Percentiles rank a stretch among this genome's conserved stretches.
These are phyloP conservation scores for Drosophila lacteicornis DNA, from an alignment of 1,140 invertebrate genomes.

Conservation along the genomic window DNA sequence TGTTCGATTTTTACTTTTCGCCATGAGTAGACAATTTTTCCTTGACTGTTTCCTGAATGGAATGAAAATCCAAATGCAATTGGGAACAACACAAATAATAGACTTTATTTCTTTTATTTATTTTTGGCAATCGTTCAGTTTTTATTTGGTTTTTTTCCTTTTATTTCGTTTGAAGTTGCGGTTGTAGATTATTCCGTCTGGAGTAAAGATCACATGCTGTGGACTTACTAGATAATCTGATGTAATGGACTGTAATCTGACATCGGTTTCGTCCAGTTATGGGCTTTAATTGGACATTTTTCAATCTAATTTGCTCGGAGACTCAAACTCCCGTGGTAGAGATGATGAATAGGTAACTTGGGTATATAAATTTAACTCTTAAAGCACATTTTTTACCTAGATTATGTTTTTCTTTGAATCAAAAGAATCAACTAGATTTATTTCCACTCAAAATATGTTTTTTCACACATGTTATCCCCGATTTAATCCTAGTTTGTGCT, in stretches of 20 bases:
- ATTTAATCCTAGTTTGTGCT: conserved; percentile 18
- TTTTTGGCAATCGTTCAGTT: conserved; percentile 56
- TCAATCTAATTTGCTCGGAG: conserved; percentile 5
- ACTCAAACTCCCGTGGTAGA: not conserved
- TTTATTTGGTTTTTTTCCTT: conserved; percentile 26
- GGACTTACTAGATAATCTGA: conserved; percentile 20
- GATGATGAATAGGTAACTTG: not conserved
- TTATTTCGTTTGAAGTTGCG: conserved; percentile 36
- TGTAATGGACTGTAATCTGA: conserved; percentile 39
- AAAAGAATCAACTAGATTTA: not conserved
- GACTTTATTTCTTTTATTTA: conserved; percentile 19
- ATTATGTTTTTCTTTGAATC: not conserved
- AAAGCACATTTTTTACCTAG: not conserved
- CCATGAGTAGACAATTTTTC: conserved; percentile 72
- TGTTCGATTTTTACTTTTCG: conserved; percentile 56
- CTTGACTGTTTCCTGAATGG: conserved; percentile 43
- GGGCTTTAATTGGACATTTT: conserved; percentile 22
- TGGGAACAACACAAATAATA: conserved; percentile 35
- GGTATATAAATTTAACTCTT: not conserved
- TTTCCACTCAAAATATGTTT: not conserved
- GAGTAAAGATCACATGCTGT: conserved; percentile 35
- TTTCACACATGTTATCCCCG: conserved; percentile 1
- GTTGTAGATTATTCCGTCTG: conserved; percentile 19
- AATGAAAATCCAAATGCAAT: conserved; percentile 39
- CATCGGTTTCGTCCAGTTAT: conserved; percentile 12